Conservation (phyloP, 2,113 vertebrate genomes). For the Proterorhinus semilunaris region DNA sequence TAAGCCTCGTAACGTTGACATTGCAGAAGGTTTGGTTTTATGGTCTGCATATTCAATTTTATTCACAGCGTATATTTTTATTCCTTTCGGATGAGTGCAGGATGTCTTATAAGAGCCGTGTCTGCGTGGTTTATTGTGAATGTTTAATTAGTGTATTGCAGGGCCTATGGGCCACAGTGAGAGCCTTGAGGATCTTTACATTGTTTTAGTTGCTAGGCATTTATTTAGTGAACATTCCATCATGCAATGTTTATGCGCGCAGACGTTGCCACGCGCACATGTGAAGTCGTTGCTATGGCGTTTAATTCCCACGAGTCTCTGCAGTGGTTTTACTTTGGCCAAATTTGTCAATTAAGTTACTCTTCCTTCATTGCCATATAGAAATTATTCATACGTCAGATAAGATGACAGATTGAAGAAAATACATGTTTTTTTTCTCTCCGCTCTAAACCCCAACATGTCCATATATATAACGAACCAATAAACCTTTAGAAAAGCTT, state of each 20-base stretch:
- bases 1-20: not conserved
- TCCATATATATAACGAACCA: not conserved
- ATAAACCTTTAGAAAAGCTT: not conserved
- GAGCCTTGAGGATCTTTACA: not conserved
- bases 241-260: not conserved
- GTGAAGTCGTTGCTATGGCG: slow-evolving; percentile 8
- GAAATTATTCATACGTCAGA: not conserved
- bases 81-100: not conserved
- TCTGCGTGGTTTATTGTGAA: not conserved
- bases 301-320: slow-evolving; percentile 5
- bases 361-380: not conserved
- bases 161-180: not conserved
- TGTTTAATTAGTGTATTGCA: not conserved
- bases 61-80: not conserved
- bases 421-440: no score
- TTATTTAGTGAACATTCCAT: slow-evolving; percentile 11
- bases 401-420: no score
- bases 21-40: not conserved
- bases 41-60: not conserved
- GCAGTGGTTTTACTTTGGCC: not conserved
- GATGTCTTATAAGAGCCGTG: not conserved
- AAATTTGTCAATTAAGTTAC: not conserved
- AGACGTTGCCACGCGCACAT: not conserved
- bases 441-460: slow-evolving; percentile 37
- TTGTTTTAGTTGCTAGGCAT: slow-evolving; percentile 9